Evolutionary conservation across 2,113 vertebrate species (phyloP), one percentile per base, ranked within the genome.

Genomic region (Spheniscus mendiculus): DNA sequence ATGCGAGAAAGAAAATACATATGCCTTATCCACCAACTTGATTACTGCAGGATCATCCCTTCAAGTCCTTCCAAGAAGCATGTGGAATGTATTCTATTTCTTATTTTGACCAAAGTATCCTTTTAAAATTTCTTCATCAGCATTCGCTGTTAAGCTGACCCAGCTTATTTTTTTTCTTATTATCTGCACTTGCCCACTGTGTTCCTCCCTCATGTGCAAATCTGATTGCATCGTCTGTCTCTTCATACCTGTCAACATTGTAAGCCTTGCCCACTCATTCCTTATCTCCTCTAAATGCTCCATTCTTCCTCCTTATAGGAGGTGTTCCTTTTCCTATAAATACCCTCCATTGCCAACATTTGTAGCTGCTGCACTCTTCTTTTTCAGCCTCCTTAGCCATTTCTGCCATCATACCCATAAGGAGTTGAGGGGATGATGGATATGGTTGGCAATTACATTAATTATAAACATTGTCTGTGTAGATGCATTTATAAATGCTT

Each of bases 221-320:
- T 94, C 50, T 89, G 76, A 92, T 45, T 83, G 80, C 47, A 83
- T 90, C 13, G 34, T 90, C 80, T 87, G 40, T 90, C 73, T 93
- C 44, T 89, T 87, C 47, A 0, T 81, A 63, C 73, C 91, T 96
- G n/a, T 79, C 93, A 91, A 25, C 29, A 14, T 44, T 80, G 82
- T 69, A 52, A 94, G 49, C 84, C 70, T 93, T 93, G 65, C 84
- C 84, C 74, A 83, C 74, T 95, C 66, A 42, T 90, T 88, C 32
- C 77, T 89, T 93, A 62, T 85, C 87, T 88, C 61, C 49, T 87
- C 25, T 65, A 80, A 95, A 76, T 61, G 73, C 47, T 85, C 62
- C 19, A 9, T 87, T 93, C 47, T 91, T 83, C 73, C 70, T 87
- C 36, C 73, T 0, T n/a, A n/a, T n/a, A n/a, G n/a, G 0, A 45